phyloP scores from a whole-genome alignment of 2,113 vertebrate species.

The Delphinapterus leucas region DNA sequence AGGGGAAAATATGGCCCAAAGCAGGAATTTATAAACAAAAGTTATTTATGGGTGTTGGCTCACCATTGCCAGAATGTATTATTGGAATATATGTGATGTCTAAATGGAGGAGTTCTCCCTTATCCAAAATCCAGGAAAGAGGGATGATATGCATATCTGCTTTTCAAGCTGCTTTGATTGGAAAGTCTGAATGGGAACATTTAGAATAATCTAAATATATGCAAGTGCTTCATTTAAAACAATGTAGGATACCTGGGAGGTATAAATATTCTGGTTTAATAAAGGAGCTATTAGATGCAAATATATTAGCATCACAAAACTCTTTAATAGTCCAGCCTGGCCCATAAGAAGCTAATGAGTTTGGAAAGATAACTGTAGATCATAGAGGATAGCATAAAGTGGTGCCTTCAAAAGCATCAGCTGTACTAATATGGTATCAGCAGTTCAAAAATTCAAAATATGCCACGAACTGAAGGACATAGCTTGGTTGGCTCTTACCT shows the following conservation, averaged over 20 bases:
- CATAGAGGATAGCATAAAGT: not conserved
- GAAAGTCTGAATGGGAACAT: not conserved
- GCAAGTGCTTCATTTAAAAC: not conserved
- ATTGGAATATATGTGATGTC: not conserved
- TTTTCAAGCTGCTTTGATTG: not conserved
- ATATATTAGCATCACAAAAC: not conserved
- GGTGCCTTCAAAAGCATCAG: not conserved
- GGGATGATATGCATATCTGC: not conserved
- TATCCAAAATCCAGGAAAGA: not conserved
- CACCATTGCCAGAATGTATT: not conserved
- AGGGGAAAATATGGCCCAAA: not conserved
- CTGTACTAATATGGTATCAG: not conserved
- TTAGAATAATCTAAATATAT: not conserved
- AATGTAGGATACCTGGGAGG: not conserved
- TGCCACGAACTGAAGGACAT: not conserved
- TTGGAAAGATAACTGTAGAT: not conserved
- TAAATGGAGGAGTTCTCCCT: not conserved
- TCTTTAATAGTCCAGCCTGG: not conserved
- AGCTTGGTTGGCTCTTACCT: not conserved
- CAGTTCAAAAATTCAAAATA: not conserved
- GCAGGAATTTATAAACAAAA: not conserved
- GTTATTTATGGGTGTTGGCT: not conserved
- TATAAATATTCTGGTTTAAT: not conserved
- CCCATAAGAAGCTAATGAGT: not conserved
- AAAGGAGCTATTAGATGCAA: not conserved